Evolutionary conservation across 2,888 invertebrate species (phyloP), one percentile per base, ranked within the genome.

Genomic region (Silvanus unidentatus): DNA sequence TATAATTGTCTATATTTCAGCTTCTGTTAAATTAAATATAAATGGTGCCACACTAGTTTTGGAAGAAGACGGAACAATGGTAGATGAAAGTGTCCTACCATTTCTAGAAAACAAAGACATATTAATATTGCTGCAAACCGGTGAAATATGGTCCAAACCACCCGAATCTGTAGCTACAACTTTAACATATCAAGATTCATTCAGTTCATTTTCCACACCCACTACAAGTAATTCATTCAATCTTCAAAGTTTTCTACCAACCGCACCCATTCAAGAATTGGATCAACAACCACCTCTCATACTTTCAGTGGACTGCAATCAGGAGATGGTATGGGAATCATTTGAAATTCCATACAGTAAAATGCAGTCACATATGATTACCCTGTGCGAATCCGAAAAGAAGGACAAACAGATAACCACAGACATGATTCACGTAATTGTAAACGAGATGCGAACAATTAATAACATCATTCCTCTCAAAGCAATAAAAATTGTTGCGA

Each of bases 401-500:
- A 36, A 38, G 12, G 38, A 34, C 16, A 45, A 42, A 38, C 39
- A 39, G 11, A 41, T 45, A 22, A 40, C 47, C 14, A 42, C 43
- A 12, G 35, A 48, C 28, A 45, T 53, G 3, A 43, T 51, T 30
- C 51, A 55, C 28, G 43, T 37, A 2, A 45, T 53, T 5, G 51
- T 57, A 15, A 42, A 54, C 35, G 47, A 49, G 44, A 48, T 57
- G 52, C 11, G 55, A 27, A 22, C 45, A 22, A 50, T 53, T 15
- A 50, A 52, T 28, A 45, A 22, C 14, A 40, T 29, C 12, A 52
- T 59, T 40, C 51, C 54, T 8, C 22, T 43, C 3, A 50, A 47
- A 42, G 51, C 53, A 8, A 52, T 59, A 11, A 57, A 57, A 44
- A 35, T 43, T 3, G 44, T 49, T 1, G 52, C 54, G 29, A 43